A percentile compares a stretch with the other conserved stretches of the same genome.
Conservation (phyloP, 1,140 invertebrate genomes). For the Magallana angulata region DNA sequence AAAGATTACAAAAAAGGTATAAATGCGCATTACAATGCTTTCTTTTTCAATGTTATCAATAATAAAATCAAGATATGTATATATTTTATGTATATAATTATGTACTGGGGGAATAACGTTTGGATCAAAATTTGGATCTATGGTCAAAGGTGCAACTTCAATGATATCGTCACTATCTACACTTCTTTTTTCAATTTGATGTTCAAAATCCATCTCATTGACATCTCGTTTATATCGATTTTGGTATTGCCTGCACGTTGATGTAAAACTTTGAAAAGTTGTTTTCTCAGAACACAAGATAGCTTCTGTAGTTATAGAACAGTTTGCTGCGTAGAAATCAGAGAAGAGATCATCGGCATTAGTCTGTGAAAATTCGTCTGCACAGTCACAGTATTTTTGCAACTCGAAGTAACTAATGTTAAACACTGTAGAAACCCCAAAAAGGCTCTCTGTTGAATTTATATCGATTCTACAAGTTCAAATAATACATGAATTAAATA, state of each 20-base stretch:
- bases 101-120: not conserved
- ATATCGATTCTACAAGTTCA: not conserved
- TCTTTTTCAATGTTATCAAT: too few species aligned
- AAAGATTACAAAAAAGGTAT: too few species aligned
- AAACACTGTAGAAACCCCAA: not conserved
- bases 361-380: not conserved
- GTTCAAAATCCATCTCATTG: not conserved
- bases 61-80: too few species aligned
- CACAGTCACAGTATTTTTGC: conserved; percentile 1
- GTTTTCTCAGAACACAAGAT: not conserved
- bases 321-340: not conserved
- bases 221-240: not conserved
- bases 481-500: not conserved
- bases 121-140: not conserved
- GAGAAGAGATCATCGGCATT: not conserved
- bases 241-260: not conserved
- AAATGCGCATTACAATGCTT: too few species aligned
- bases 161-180: not conserved
- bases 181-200: not conserved
- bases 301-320: not conserved
- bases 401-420: not conserved
- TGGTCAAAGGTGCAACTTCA: not conserved
- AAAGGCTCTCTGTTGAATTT: not conserved
- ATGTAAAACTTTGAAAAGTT: not conserved
- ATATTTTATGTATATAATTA: not conserved